These are phyloP conservation scores for Epinotia ramella DNA, from an alignment of 2,888 invertebrate genomes.

Conservation along the genomic window DNA sequence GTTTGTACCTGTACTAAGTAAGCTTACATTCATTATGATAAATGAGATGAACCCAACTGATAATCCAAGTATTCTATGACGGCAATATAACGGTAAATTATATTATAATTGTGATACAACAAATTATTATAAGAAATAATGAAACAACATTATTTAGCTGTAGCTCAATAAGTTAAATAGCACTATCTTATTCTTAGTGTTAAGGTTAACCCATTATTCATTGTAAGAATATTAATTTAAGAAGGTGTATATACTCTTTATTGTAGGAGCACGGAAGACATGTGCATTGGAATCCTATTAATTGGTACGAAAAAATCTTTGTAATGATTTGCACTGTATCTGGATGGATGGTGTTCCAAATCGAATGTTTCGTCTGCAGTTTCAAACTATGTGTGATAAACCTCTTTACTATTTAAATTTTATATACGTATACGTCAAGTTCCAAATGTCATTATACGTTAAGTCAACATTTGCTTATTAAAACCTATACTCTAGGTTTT, in stretches of 20 bases:
- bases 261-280: slow-evolving; percentile 6
- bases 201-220: background rate
- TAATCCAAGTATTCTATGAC: background rate
- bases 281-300: background rate
- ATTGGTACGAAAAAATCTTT: background rate
- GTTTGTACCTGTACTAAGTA: background rate
- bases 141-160: background rate
- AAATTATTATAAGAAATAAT: background rate
- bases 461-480: no score
- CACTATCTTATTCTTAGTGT: background rate
- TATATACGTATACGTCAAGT: no score
- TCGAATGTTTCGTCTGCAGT: background rate
- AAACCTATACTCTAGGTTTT: no score
- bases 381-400: no score
- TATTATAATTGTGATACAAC: background rate
- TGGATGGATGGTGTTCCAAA: background rate
- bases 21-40: slow-evolving; percentile 6
- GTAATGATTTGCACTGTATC: background rate
- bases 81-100: no score
- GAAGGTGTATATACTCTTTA: background rate
- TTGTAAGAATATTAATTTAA: background rate
- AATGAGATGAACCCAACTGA: slow-evolving; percentile 15
- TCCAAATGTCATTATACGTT: no score
- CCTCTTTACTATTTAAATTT: no score
- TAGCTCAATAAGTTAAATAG: background rate